Evolutionary conservation across 2,797 vertebrate species (phyloP).

Genomic region (Hylomyscus alleni): DNA sequence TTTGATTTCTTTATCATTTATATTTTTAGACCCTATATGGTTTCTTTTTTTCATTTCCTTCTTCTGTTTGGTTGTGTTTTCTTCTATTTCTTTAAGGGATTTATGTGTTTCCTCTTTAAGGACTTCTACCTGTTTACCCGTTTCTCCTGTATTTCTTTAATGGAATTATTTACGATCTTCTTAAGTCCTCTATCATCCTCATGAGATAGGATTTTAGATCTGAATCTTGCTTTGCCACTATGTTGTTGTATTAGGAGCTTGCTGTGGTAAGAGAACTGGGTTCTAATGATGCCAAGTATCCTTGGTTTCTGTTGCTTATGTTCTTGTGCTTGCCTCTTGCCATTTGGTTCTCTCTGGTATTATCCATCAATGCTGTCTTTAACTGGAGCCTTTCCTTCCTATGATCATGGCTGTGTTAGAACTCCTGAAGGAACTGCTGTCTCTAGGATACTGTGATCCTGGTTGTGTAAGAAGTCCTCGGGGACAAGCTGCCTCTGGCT

Average conservation of each 20-base stretch:
- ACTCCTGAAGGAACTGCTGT: background rate
- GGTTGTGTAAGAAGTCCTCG: background rate
- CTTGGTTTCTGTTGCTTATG: background rate
- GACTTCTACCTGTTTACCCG: background rate
- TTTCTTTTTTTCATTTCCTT: too few relatives aligned
- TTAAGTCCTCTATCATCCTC: background rate
- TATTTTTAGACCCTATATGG: too few relatives aligned
- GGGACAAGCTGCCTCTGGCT: background rate
- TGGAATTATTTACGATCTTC: background rate
- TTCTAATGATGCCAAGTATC: background rate
- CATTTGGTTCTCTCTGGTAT: background rate
- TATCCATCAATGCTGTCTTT: background rate
- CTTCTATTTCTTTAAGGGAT: background rate
- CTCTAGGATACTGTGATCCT: background rate
- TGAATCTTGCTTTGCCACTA: background rate
- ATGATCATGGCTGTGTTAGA: background rate
- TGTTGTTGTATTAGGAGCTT: background rate
- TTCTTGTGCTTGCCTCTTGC: background rate
- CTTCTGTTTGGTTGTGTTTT: too few relatives aligned
- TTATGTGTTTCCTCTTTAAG: background rate
- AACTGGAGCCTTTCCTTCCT: background rate
- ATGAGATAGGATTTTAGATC: background rate
- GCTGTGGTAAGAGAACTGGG: background rate
- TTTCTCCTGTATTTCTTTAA: background rate
- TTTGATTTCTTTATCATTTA: too few relatives aligned